Percentiles rank a stretch among this genome's conserved stretches.
phyloP scores from a whole-genome alignment of 2,113 vertebrate species.

The Oryzias javanicus region DNA sequence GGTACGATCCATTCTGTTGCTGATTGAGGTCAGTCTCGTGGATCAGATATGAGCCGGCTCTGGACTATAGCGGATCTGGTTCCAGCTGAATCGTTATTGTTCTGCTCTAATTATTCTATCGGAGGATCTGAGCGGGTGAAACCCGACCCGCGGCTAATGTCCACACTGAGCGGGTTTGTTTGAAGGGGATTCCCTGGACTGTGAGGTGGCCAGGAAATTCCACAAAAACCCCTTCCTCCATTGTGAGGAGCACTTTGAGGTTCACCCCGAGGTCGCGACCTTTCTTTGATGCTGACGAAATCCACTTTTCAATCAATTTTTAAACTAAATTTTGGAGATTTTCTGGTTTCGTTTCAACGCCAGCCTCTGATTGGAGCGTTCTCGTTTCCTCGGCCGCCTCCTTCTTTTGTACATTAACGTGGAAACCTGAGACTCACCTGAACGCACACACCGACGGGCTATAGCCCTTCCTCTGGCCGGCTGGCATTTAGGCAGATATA shows the following conservation, averaged over 20 bases:
- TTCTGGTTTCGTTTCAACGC: not conserved
- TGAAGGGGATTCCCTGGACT: constrained; percentile 43
- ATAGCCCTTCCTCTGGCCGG: constrained; percentile 26
- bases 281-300: not conserved
- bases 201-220: constrained; percentile 25
- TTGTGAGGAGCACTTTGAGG: not conserved
- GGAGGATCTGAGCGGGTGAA: constrained; percentile 37
- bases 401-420: not conserved
- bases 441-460: constrained; percentile 5
- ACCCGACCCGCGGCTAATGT: constrained; percentile 29
- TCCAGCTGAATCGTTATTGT: constrained; percentile 30
- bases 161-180: constrained; percentile 26
- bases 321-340: not conserved
- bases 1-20: not conserved
- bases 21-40: not conserved
- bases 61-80: constrained; percentile 18
- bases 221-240: constrained; percentile 1
- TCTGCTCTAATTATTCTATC: constrained; percentile 59
- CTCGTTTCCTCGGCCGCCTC: constrained; percentile 11
- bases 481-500: constrained; percentile 62
- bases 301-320: not conserved
- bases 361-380: not conserved
- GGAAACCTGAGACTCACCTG: constrained; percentile 33
- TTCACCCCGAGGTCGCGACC: not conserved
- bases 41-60: not conserved